These are phyloP conservation scores for Oxytorus armatus DNA, from an alignment of 2,888 invertebrate species.

Conservation along the genomic window DNA sequence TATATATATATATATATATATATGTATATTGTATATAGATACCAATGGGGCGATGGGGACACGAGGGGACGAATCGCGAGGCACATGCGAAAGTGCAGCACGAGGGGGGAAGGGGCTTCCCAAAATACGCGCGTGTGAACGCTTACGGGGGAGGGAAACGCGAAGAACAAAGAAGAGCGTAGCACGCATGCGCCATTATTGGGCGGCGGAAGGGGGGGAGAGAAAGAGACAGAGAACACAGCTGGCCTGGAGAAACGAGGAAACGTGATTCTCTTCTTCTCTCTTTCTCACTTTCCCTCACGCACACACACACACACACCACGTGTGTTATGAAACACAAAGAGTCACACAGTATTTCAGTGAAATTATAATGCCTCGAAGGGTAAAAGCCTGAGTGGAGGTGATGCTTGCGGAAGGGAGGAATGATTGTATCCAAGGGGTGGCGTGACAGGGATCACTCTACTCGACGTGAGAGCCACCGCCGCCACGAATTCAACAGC, in stretches of 20 bases:
- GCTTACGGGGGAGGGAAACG: conserved; percentile 43
- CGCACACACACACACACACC: too few relatives aligned
- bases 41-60: conserved; percentile 15
- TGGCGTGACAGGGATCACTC: conserved; percentile 23
- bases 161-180: conserved; percentile 60
- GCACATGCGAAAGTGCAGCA: neutral
- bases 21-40: neutral
- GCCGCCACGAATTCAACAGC: too few relatives aligned
- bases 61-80: conserved; percentile 17
- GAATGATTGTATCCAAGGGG: conserved; percentile 22
- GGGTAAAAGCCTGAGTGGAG: conserved; percentile 24
- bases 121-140: conserved; percentile 67
- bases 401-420: conserved; percentile 4
- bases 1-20: conserved; percentile 3
- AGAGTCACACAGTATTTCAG: conserved; percentile 62
- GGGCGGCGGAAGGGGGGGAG: conserved; percentile 51
- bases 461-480: conserved; percentile 26
- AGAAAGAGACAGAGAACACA: conserved; percentile 58
- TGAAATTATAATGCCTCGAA: conserved; percentile 45
- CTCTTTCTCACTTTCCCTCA: conserved; percentile 20
- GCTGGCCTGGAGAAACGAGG: conserved; percentile 33
- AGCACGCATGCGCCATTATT: conserved; percentile 64
- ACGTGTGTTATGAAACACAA: conserved; percentile 41
- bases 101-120: conserved; percentile 42
- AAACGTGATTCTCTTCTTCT: neutral